A percentile compares a stretch with the other conserved stretches of the same genome.
Evolutionary conservation across 1,140 invertebrate genomes (phyloP).

Genomic region (Hylaeus volcanicus): DNA sequence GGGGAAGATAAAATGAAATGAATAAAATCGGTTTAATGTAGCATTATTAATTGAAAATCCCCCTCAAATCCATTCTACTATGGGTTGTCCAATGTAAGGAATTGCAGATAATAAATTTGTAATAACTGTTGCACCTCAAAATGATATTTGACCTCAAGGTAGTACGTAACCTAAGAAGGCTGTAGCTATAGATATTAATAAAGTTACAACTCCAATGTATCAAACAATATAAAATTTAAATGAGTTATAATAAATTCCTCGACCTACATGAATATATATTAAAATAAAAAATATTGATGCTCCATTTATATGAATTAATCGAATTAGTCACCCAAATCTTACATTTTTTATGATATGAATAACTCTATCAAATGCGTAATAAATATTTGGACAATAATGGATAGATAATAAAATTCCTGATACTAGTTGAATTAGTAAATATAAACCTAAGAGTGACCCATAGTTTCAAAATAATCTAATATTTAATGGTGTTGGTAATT

Average conservation of each 20-base stretch:
- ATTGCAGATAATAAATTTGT: too few species aligned
- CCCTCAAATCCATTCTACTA: too few species aligned
- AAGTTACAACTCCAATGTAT: too few species aligned
- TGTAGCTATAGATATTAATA: too few species aligned
- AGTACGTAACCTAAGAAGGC: too few species aligned
- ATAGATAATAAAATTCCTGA: conserved; percentile 83
- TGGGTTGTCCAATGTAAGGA: too few species aligned
- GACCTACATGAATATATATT: conserved; percentile 81
- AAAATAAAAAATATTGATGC: conserved; percentile 82
- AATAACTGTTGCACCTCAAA: too few species aligned
- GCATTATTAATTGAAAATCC: too few species aligned
- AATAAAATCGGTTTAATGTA: too few species aligned
- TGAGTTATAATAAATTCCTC: conserved; percentile 81
- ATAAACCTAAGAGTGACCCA: conserved; percentile 65
- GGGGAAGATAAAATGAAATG: too few species aligned
- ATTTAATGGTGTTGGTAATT: background rate
- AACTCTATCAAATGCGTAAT: conserved; percentile 82
- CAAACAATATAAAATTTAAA: conserved; percentile 67
- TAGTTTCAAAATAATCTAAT: background rate
- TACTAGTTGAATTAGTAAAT: conserved; percentile 83
- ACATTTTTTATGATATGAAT: conserved; percentile 81
- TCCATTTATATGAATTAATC: conserved; percentile 81
- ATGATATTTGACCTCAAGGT: too few species aligned
- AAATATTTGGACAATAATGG: conserved; percentile 82
- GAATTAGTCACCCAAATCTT: conserved; percentile 82